These are phyloP conservation scores for Strigops habroptila DNA, from an alignment of 2,113 vertebrate genomes.

Conservation along the genomic window DNA sequence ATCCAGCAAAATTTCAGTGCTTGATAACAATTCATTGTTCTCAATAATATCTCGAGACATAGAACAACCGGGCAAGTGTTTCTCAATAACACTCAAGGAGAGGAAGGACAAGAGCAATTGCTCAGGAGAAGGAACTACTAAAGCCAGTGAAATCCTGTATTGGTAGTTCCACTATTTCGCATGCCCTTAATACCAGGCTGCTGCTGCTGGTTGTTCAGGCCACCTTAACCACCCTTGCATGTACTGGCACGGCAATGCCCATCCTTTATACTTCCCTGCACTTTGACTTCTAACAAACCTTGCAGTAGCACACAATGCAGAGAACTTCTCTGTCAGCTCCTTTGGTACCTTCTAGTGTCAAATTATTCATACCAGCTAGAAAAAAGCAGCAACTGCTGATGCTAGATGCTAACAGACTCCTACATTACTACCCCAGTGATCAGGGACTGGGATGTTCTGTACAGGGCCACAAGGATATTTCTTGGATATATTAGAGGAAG, in stretches of 20 bases:
- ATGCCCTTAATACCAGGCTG: neutral
- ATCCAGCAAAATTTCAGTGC: neutral
- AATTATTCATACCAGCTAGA: neutral
- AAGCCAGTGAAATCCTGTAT: neutral
- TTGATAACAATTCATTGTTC: neutral
- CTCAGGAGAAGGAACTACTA: neutral
- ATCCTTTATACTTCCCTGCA: neutral
- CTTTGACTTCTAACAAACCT: neutral
- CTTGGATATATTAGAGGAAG: neutral
- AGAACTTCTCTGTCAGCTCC: constrained; percentile 6
- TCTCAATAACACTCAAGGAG: neutral
- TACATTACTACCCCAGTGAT: neutral
- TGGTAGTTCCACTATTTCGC: neutral
- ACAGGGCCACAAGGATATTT: neutral
- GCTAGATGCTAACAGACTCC: neutral
- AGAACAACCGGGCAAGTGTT: neutral
- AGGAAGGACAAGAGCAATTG: neutral
- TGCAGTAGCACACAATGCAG: neutral
- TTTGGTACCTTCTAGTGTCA: neutral
- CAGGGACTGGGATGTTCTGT: neutral
- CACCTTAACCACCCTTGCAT: neutral
- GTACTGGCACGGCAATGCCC: neutral
- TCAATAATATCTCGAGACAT: neutral
- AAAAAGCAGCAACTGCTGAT: constrained; percentile 24
- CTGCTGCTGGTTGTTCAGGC: neutral